Evolutionary conservation across 2,888 invertebrate genomes (phyloP), one percentile per base, ranked within the genome.

Genomic region (Melangyna quadrimaculata): DNA sequence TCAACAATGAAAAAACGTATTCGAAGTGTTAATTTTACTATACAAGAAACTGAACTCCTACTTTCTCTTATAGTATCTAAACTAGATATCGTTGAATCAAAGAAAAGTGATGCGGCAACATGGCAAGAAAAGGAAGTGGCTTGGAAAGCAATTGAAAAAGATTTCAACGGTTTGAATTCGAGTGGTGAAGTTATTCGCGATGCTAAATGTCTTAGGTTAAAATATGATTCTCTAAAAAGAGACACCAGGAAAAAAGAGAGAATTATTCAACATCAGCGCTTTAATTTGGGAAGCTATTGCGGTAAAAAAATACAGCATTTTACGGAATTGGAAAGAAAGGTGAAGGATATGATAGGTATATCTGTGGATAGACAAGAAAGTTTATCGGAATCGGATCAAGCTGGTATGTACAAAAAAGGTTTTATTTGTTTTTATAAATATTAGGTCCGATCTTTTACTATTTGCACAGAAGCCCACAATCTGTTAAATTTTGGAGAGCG

Each of bases 1-100:
- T n/a, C n/a, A n/a, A n/a, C n/a, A 63, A 63, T 37, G 43, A 63
- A 61, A 37, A 37, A 63, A 63, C 63, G 63, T 40, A n/a, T 63
- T 40, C 63, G 63, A 4, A 63, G 57, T 35, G 57, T 57, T 19
- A 57, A 57, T 22, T 57, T 57, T 57, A 35, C 57, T 3, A 3
- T 35, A 1, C 19, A 12, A 35, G 57, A 57, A 57, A 35, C 57
- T 22, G 57, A 57, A 35, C 17, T 57, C 0, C 3, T 57, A 35
- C 1, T 57, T 19, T 35, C 22, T 0, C 14, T 57, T 10, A 22
- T 57, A 6, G 32, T 35, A 35, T 19, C 57, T 14, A 32, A 35
- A 35, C 14, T 57, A 19, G 35, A 57, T 35, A 35, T 22, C 8
- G 7, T 57, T 35, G 57, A 57, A 14, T 35, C 32, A 3, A 57